A percentile compares a stretch with the other conserved stretches of the same genome.
These are phyloP conservation scores for Coelinius sp. DNA, from an alignment of 2,888 invertebrate species.

Conservation along the genomic window DNA sequence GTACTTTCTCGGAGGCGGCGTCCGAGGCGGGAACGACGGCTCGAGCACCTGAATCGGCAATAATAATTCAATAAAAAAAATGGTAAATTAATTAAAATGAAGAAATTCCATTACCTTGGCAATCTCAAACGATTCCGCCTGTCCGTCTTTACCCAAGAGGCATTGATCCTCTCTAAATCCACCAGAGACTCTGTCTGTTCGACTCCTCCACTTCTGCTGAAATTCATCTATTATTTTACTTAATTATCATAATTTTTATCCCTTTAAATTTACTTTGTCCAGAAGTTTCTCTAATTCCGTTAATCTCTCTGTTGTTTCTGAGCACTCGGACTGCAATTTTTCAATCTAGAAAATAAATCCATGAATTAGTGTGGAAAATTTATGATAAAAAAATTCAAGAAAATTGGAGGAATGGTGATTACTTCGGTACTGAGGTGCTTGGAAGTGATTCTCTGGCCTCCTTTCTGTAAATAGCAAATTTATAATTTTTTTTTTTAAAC, in stretches of 20 bases:
- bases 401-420: constrained; percentile 28
- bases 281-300: constrained; percentile 59
- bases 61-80: constrained; percentile 20
- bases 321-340: constrained; percentile 55
- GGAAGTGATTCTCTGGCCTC: constrained; percentile 55
- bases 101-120: constrained; percentile 51
- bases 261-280: constrained; percentile 56
- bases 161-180: constrained; percentile 40
- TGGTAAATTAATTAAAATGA: neutral
- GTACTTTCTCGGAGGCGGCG: constrained; percentile 64
- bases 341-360: constrained; percentile 53
- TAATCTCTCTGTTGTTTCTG: constrained; percentile 53
- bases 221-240: constrained; percentile 61
- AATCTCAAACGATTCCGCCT: constrained; percentile 48
- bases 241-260: constrained; percentile 25
- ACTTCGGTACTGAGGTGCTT: constrained; percentile 61
- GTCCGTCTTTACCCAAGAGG: constrained; percentile 35
- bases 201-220: constrained; percentile 51
- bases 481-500: constrained; percentile 17
- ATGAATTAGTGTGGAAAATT: neutral
- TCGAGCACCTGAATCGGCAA: constrained; percentile 57
- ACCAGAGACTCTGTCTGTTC: constrained; percentile 30
- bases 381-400: neutral
- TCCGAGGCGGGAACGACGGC: constrained; percentile 63
- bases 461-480: constrained; percentile 55